Evolutionary conservation across 2,888 invertebrate genomes (phyloP), one percentile per base, ranked within the genome.

Genomic region (Polyploca ridens): DNA sequence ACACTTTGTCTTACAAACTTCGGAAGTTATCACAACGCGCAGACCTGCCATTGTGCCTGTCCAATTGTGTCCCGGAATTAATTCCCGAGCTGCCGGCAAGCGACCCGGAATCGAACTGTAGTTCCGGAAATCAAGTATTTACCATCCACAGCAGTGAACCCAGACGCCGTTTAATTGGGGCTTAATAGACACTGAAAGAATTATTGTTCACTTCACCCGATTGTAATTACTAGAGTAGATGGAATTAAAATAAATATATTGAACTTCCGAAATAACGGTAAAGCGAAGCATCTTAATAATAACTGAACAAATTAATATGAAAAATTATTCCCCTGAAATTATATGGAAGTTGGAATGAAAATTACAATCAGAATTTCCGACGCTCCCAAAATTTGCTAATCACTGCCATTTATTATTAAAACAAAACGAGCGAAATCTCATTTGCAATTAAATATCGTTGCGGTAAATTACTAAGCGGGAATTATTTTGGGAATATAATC

Each of bases 31-130:
- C 67, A 59, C 65, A 60, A 58, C 38, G 62, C 35, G 38, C 67
- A 70, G 67, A 46, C 14, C 63, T 33, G 58, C 62, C 67, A 66
- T 68, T 68, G 65, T 68, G 38, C 41, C 58, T 61, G 64, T 33
- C 58, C 63, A 62, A 73, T 73, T 73, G 69, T 71, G 66, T 64
- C 69, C 19, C 69, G 66, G 66, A 67, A 71, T 70, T 67, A 68
- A 72, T 70, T 71, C 67, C 70, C 61, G 63, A 57, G 63, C 33
- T 62, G 54, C 58, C 63, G 62, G 58, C 62, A 19, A n/a, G 16
- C 49, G 64, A 62, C 27, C 46, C 61, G 63, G 66, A 65, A 67
- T 62, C 44, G 63, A 54, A 54, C 35, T 60, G 62, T 62, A 54
- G 5, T 35, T 19, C 62, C 63, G 70, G 71, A 70, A 73, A 71